These are phyloP conservation scores for Corythaixoides concolor DNA, from an alignment of 2,113 vertebrate genomes.

Conservation along the genomic window DNA sequence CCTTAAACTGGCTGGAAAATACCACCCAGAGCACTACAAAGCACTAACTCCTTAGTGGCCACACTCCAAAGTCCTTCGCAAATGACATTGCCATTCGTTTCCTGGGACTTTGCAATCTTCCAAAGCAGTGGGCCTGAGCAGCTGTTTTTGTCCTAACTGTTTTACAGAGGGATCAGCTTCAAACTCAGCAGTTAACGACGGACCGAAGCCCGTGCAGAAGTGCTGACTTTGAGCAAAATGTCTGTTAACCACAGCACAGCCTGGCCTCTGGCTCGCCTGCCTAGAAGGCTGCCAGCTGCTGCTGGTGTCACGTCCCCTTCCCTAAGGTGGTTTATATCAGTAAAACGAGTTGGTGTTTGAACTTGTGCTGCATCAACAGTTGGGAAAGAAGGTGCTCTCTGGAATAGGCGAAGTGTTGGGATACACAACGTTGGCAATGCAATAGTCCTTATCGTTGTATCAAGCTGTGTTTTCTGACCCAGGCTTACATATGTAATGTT, in stretches of 20 bases:
- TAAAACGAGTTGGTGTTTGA: not conserved
- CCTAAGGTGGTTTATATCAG: not conserved
- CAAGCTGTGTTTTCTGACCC: not conserved
- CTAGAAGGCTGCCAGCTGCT: not conserved
- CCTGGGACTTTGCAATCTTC: not conserved
- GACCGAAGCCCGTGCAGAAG: rapidly evolving
- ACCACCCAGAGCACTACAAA: not conserved
- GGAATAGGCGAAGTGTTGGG: not conserved
- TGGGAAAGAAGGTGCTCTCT: not conserved
- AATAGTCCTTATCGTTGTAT: not conserved
- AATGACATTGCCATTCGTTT: not conserved
- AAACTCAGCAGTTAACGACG: not conserved
- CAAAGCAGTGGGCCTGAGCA: rapidly evolving
- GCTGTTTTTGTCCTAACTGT: not conserved
- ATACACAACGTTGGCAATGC: rapidly evolving
- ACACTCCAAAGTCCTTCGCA: not conserved
- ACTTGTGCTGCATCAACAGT: not conserved
- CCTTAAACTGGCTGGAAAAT: not conserved
- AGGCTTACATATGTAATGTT: not conserved
- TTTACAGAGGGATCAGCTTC: not conserved
- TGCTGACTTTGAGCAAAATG: not conserved
- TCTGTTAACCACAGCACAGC: not conserved
- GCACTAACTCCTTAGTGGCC: not conserved
- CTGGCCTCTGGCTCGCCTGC: not conserved
- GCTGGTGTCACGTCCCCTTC: not conserved